phyloP scores from a whole-genome alignment of 2,113 vertebrate species.

The Emydocephalus ijimae region DNA sequence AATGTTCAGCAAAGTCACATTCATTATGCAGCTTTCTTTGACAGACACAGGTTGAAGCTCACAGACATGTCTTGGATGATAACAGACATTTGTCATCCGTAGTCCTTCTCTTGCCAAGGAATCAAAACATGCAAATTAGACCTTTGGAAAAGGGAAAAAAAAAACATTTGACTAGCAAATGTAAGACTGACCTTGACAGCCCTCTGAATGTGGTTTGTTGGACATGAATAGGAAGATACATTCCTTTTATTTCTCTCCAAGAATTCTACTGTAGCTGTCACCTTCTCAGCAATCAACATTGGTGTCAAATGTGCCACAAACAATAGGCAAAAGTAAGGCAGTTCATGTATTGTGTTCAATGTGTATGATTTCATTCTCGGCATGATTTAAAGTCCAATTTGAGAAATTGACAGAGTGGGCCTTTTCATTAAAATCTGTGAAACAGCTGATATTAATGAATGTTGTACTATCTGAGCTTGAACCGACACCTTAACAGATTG shows the following conservation, averaged over 20 bases:
- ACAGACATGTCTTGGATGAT: conserved; percentile 15
- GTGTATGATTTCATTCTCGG: conserved; percentile 5
- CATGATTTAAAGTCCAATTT: conserved; percentile 29
- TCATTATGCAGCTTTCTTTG: conserved; percentile 24
- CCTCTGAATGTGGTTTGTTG: not conserved
- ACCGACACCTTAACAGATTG: conserved; percentile 59
- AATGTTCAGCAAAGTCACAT: conserved; percentile 33
- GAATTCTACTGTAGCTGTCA: not conserved
- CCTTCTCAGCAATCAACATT: not conserved
- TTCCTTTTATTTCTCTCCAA: not conserved
- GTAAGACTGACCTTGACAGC: not conserved
- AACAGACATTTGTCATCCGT: conserved; percentile 3
- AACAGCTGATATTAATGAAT: conserved; percentile 55
- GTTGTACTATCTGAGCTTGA: conserved; percentile 47
- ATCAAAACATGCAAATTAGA: conserved; percentile 23
- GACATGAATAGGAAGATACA: not conserved
- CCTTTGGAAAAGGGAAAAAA: not conserved
- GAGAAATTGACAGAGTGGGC: conserved; percentile 33
- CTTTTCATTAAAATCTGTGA: conserved; percentile 38
- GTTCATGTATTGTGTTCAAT: not conserved
- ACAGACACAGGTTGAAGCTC: conserved; percentile 27
- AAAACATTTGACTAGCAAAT: not conserved
- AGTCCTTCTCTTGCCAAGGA: conserved; percentile 37
- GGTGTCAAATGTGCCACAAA: not conserved
- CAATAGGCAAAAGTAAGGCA: not conserved